phyloP scores from a whole-genome alignment of 1,140 invertebrate species.

The Atta texana region DNA sequence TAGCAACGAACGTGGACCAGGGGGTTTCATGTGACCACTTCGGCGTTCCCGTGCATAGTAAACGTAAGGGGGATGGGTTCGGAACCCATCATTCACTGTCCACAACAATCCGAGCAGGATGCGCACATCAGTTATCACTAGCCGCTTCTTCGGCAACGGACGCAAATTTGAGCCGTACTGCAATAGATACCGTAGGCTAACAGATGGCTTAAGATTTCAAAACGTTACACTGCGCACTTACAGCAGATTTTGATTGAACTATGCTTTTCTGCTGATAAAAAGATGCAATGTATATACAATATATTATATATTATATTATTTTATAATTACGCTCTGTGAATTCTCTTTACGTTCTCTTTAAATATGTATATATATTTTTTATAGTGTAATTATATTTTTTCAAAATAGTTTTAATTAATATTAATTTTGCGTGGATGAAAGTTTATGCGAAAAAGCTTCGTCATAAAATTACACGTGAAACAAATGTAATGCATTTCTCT shows the following conservation, averaged over 20 bases:
- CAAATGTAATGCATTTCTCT: background rate
- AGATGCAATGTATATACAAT: background rate
- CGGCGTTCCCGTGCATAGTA: slow-evolving; percentile 50
- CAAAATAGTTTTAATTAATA: slow-evolving; percentile 20
- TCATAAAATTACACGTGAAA: background rate
- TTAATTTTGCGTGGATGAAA: background rate
- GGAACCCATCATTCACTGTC: slow-evolving; percentile 74
- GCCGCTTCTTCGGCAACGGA: slow-evolving; percentile 65
- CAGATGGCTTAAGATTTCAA: slow-evolving; percentile 23
- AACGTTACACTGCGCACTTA: background rate
- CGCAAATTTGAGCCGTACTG: slow-evolving; percentile 64
- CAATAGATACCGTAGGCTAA: slow-evolving; percentile 30
- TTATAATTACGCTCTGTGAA: background rate
- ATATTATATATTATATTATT: background rate
- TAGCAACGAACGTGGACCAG: slow-evolving; percentile 70
- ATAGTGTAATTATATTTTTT: background rate
- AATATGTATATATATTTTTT: background rate
- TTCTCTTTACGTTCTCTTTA: background rate
- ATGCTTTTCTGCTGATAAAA: background rate
- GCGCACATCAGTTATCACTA: slow-evolving; percentile 73
- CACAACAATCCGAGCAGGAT: slow-evolving; percentile 72
- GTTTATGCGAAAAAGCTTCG: background rate
- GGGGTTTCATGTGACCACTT: slow-evolving; percentile 70
- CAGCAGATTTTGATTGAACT: background rate
- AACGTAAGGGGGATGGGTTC: slow-evolving; percentile 59